A percentile compares a stretch with the other conserved stretches of the same genome.
Conservation (phyloP, 35 echinoderm and acorn worm species). For the Stichopus chloronotus region DNA sequence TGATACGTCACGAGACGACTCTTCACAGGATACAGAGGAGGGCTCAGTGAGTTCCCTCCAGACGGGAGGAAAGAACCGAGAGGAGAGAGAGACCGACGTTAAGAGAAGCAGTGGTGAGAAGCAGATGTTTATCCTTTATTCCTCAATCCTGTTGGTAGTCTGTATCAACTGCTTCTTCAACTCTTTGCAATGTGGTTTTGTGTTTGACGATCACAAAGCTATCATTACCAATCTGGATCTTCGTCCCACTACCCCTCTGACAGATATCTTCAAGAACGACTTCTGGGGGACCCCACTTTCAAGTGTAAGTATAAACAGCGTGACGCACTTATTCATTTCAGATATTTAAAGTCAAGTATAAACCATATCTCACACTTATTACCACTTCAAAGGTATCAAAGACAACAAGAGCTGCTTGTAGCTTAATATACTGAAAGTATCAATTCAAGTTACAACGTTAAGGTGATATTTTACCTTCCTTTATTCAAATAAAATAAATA, state of each 20-base stretch:
- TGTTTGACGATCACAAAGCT: slow-evolving; percentile 80
- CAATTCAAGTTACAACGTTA: no score
- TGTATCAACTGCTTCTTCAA: slow-evolving; percentile 74
- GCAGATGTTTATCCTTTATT: background rate
- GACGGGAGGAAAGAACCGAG: background rate
- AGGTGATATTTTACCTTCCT: no score
- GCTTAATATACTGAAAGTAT: no score
- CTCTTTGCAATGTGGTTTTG: slow-evolving; percentile 79
- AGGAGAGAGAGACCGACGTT: background rate
- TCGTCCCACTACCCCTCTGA: slow-evolving; percentile 59
- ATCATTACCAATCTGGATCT: slow-evolving; percentile 77
- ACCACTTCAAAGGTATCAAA: no score
- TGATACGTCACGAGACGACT: background rate
- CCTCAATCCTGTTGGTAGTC: slow-evolving; percentile 41
- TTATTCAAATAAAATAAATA: no score
- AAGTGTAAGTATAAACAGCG: slow-evolving; percentile 55
- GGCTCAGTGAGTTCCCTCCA: no score
- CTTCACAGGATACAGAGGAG: background rate
- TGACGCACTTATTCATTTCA: no score
- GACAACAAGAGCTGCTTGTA: no score
- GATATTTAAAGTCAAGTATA: no score
- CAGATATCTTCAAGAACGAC: slow-evolving; percentile 77
- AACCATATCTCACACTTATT: no score
- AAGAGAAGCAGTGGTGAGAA: background rate
- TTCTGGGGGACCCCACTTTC: slow-evolving; percentile 90